Evolutionary conservation across 2,888 invertebrate genomes (phyloP), one percentile per base, ranked within the genome.

Genomic region (Acleris cristana): DNA sequence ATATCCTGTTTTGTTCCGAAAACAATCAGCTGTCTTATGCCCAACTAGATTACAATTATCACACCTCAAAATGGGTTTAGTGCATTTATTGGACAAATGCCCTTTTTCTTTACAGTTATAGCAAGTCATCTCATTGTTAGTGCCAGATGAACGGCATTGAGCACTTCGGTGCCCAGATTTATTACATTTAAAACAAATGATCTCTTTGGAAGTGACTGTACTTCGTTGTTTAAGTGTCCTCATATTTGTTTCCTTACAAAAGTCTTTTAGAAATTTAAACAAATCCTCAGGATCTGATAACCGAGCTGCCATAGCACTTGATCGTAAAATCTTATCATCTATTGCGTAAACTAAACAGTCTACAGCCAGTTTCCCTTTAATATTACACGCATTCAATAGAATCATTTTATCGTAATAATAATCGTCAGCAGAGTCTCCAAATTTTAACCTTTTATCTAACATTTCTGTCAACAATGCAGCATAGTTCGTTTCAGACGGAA

Each of bases 21-120:
- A 34, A 34, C 65, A 65, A 40, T 65, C 60, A 10, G 30, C 40
- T 4, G 48, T 18, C 40, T 60, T 54, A 49, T 65, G 65, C 12
- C 65, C 65, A 14, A 48, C 7, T 2, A 30, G 14, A 14, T 65
- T 56, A 60, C 65, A 65, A 19, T 44, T 65, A 21, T 49, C 55
- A 16, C 65, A 65, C 48, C 49, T 60, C 21, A 30, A 34, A n/a
- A 54, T 18, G 16, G 59, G 55, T 55, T 65, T 59, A 16, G 60
- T 16, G n/a, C 65, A 60, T 55, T 60, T 40, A 6, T 19, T 23
- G 3, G 52, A 14, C 16, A n/a, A 34, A 40, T 65, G 65, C 14
- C 65, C 60, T 1, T 19, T 54, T 30, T 55, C 60, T 21, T 55
- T 55, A 21, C 60, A 65, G 34, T 65, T 65, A 49, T 55, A 55